A percentile compares a stretch with the other conserved stretches of the same genome.
These are phyloP conservation scores for Phocoena phocoena DNA, from an alignment of 2,113 vertebrate species.

Conservation along the genomic window DNA sequence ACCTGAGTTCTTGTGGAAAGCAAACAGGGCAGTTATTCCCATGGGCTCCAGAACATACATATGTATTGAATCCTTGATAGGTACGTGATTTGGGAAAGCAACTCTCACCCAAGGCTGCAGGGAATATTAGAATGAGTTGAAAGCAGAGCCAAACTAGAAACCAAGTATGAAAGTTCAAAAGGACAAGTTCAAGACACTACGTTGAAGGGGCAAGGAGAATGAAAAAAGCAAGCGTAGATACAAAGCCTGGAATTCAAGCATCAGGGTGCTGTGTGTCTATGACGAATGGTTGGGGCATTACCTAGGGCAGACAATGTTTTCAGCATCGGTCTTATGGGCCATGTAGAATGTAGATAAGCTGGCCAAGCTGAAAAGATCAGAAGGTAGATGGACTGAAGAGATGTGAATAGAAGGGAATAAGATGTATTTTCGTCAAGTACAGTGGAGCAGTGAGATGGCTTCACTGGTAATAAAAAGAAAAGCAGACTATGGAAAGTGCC, in stretches of 20 bases:
- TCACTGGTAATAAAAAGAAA: conserved; percentile 1
- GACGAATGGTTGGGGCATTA: neutral
- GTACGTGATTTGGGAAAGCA: neutral
- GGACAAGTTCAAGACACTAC: neutral
- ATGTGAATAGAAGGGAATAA: neutral
- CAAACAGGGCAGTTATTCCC: neutral
- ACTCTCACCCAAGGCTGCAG: neutral
- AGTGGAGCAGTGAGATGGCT: neutral
- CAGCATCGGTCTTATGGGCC: neutral
- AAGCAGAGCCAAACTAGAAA: neutral
- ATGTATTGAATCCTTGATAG: neutral
- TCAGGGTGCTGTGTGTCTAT: neutral
- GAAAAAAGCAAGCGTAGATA: neutral
- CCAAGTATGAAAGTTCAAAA: neutral
- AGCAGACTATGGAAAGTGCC: neutral
- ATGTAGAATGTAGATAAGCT: neutral
- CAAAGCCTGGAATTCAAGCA: neutral
- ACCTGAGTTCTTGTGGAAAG: neutral
- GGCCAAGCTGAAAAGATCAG: neutral
- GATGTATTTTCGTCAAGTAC: neutral
- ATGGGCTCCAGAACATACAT: neutral
- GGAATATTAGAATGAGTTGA: neutral
- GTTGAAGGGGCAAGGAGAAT: neutral
- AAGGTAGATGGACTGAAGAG: neutral
- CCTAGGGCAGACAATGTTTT: neutral